Evolutionary conservation across 1,140 invertebrate species (phyloP).

Genomic region (Eueides isabella): DNA sequence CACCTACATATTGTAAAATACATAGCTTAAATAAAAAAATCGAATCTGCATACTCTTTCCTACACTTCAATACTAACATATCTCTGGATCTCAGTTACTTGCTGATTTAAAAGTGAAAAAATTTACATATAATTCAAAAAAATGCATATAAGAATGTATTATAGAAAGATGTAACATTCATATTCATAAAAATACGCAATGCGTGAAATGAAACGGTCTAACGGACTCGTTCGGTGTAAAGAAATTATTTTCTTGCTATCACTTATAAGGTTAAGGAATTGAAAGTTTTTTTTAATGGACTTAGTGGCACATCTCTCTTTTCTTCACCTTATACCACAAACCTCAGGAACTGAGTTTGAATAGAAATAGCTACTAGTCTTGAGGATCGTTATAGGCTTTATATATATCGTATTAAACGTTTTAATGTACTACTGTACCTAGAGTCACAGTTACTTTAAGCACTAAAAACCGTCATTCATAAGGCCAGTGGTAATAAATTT

Average conservation of each 20-base stretch:
- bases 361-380: too few species aligned
- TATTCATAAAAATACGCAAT: slow-evolving; percentile 32
- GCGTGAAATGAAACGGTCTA: slow-evolving; percentile 29
- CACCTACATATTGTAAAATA: too few species aligned
- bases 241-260: slow-evolving; percentile 20
- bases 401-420: too few species aligned
- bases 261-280: slow-evolving; percentile 1
- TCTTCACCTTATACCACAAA: not conserved
- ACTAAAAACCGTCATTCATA: too few species aligned
- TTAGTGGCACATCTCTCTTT: not conserved
- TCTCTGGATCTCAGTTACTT: not conserved
- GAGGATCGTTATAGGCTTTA: too few species aligned
- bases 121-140: not conserved
- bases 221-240: slow-evolving; percentile 27
- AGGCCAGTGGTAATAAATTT: too few species aligned
- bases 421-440: too few species aligned
- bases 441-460: too few species aligned
- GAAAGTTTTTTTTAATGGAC: not conserved
- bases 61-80: not conserved
- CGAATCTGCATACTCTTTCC: too few species aligned
- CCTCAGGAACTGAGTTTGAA: too few species aligned
- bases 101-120: not conserved
- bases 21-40: too few species aligned
- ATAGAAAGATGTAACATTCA: slow-evolving; percentile 14
- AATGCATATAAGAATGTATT: slow-evolving; percentile 6